These are phyloP conservation scores for Lycodopsis pacificus DNA, from an alignment of 2,797 vertebrate genomes.

Conservation along the genomic window DNA sequence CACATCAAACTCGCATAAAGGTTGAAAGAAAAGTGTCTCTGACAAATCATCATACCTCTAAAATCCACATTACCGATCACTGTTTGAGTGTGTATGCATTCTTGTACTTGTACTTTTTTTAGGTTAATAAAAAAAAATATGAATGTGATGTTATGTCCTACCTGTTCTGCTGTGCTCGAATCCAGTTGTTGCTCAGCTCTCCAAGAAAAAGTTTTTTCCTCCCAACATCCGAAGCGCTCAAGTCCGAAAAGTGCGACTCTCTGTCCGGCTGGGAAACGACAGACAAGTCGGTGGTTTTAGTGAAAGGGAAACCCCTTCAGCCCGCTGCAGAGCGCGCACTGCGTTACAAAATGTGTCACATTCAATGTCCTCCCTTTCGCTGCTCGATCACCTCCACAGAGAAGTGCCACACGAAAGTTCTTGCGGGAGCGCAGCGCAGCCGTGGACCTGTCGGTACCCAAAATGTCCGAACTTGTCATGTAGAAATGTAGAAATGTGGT, in stretches of 20 bases:
- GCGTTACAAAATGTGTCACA: conserved; percentile 7
- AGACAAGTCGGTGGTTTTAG: conserved; percentile 25
- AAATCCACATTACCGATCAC: no score
- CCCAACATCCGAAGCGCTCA: conserved; percentile 36
- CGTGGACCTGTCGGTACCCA: conserved; percentile 27
- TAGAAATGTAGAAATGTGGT: neutral
- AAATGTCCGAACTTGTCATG: neutral
- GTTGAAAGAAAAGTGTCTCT: neutral
- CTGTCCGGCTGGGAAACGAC: conserved; percentile 20
- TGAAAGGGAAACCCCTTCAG: conserved; percentile 7
- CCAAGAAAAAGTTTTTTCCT: conserved; percentile 45
- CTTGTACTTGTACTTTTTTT: neutral
- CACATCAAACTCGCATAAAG: neutral
- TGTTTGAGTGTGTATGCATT: neutral
- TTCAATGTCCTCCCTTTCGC: conserved; percentile 13
- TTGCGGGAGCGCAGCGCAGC: conserved; percentile 6
- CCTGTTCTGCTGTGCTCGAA: conserved; percentile 39
- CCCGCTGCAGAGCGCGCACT: neutral
- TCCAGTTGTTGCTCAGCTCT: conserved; percentile 31
- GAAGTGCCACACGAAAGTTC: neutral
- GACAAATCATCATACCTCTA: neutral
- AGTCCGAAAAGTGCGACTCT: conserved; percentile 45
- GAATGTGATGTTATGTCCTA: conserved; percentile 20
- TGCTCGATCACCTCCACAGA: conserved; percentile 8
- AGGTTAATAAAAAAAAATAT: neutral